Percentiles rank a stretch among this genome's conserved stretches.
Evolutionary conservation across 2,113 vertebrate genomes (phyloP).

Genomic region (Ciconia boyciana): DNA sequence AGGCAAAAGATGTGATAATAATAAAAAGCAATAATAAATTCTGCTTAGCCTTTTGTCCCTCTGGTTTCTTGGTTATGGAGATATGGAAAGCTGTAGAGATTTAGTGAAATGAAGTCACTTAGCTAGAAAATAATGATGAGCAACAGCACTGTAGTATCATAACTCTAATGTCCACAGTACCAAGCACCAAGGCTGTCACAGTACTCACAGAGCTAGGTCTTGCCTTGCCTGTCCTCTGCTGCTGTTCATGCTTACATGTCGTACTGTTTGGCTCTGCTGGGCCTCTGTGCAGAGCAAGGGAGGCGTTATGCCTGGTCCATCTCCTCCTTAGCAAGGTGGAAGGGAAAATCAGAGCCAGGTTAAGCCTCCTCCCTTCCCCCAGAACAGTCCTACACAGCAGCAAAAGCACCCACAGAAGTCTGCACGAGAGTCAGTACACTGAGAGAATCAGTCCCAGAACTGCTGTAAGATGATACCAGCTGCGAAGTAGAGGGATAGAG

Average conservation of each 20-base stretch:
- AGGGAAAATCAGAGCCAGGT: not conserved
- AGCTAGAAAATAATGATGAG: not conserved
- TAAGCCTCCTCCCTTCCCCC: not conserved
- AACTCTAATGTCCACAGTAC: not conserved
- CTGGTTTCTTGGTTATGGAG: not conserved
- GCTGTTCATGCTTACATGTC: rapidly evolving
- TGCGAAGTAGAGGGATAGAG: not conserved
- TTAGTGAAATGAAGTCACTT: constrained; percentile 42
- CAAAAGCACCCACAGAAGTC: not conserved
- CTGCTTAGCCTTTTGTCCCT: constrained; percentile 4
- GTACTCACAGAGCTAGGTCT: rapidly evolving
- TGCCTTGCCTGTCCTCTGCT: not conserved
- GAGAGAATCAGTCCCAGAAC: not conserved
- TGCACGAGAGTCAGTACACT: not conserved
- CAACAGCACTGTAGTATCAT: not conserved
- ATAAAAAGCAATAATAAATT: constrained; percentile 16
- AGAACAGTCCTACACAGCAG: not conserved
- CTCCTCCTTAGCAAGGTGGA: not conserved
- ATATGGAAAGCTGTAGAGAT: not conserved
- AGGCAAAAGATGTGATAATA: constrained; percentile 7
- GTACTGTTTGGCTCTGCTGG: not conserved
- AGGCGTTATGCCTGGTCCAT: no score
- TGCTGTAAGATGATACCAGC: not conserved
- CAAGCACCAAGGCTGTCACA: not conserved
- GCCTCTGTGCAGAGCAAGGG: not conserved